phyloP scores from a whole-genome alignment of 1,140 invertebrate genomes.

The Ruditapes philippinarum region DNA sequence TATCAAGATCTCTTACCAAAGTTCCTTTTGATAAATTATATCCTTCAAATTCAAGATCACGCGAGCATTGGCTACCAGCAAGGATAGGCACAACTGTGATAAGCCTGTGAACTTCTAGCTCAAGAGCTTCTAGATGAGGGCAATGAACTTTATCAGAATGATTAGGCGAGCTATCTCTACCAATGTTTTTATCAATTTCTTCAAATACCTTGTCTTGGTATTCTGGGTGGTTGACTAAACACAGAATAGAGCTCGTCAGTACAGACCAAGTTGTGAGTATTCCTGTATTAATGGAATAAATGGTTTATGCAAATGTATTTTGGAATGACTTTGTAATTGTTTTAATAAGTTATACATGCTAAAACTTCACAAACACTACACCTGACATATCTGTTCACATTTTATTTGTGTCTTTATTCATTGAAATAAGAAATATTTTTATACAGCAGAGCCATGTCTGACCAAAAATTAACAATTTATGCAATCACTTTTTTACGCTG shows the following conservation, averaged over 20 bases:
- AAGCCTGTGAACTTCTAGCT: neutral
- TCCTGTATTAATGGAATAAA: neutral
- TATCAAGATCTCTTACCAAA: neutral
- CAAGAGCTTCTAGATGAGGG: neutral
- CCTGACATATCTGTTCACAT: too few species aligned
- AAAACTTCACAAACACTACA: too few species aligned
- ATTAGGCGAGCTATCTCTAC: neutral
- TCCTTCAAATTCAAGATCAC: neutral
- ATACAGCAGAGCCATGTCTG: too few species aligned
- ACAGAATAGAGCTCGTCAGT: neutral
- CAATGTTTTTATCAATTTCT: neutral
- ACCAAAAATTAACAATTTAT: too few species aligned
- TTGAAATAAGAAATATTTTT: too few species aligned
- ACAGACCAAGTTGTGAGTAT: neutral
- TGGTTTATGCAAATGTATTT: too few species aligned
- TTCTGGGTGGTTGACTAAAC: neutral
- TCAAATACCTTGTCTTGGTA: slow-evolving; percentile 4
- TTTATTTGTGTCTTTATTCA: too few species aligned
- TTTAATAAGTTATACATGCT: too few species aligned
- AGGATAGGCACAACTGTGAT: neutral
- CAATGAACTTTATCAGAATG: neutral
- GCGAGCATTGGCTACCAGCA: neutral
- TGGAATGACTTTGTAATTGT: too few species aligned
- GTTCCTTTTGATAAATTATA: neutral
- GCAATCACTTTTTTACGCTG: too few species aligned